These are phyloP conservation scores for Numenius phaeopus DNA, from an alignment of 2,797 vertebrate species.

Conservation along the genomic window DNA sequence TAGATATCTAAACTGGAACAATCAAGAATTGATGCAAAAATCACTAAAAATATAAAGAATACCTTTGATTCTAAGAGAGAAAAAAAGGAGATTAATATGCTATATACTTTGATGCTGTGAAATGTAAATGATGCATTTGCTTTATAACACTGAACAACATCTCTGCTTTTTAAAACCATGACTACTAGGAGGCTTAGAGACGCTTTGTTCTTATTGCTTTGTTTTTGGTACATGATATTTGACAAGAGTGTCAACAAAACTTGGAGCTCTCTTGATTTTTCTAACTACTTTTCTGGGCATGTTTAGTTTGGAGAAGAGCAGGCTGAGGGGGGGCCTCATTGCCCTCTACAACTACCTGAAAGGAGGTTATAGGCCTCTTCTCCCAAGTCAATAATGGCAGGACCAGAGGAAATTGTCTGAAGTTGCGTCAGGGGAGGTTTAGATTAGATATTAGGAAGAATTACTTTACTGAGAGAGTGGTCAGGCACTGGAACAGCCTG, in stretches of 20 bases:
- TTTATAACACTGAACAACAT: neutral
- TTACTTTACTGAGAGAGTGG: too few species aligned
- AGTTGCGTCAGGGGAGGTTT: too few species aligned
- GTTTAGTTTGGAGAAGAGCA: too few species aligned
- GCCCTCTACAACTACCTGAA: too few species aligned
- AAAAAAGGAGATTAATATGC: fast-evolving
- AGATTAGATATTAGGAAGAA: too few species aligned
- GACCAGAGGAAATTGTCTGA: too few species aligned
- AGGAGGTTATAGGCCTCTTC: too few species aligned
- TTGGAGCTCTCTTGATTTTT: neutral
- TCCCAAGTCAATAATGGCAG: too few species aligned
- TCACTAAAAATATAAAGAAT: neutral
- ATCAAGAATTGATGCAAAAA: neutral
- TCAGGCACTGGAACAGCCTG: too few species aligned
- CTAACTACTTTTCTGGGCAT: neutral
- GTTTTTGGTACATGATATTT: neutral
- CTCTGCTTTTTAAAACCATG: neutral
- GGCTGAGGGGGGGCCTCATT: too few species aligned
- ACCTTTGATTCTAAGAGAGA: neutral
- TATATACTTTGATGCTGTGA: neutral
- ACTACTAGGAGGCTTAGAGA: neutral
- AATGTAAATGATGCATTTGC: neutral
- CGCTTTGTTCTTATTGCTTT: neutral
- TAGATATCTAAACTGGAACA: neutral
- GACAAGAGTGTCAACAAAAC: neutral